Conservation (phyloP, 2,888 invertebrate genomes). For the Trissolcus japonicus region DNA sequence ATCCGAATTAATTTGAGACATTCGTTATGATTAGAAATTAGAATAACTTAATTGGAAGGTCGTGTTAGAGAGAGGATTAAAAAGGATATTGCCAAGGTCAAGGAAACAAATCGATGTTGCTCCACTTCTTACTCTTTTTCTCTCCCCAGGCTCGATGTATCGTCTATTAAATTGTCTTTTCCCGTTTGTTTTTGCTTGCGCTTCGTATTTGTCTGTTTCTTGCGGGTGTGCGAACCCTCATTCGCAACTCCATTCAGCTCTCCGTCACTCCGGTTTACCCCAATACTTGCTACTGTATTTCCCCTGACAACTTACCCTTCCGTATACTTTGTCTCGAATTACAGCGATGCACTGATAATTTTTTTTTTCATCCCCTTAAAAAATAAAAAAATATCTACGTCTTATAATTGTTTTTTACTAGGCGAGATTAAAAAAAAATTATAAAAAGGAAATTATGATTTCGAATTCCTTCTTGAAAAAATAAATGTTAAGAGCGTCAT, state of each 20-base stretch:
- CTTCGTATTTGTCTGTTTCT: constrained; percentile 52
- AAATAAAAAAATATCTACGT: neutral
- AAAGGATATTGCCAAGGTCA: constrained; percentile 70
- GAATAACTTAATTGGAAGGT: too few relatives aligned
- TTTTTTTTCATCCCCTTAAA: constrained; percentile 37
- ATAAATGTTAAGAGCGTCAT: constrained; percentile 58
- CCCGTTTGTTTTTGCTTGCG: constrained; percentile 39
- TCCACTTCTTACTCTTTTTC: constrained; percentile 66
- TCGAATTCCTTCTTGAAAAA: neutral
- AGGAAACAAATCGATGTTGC: constrained; percentile 72
- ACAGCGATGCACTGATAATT: constrained; percentile 55
- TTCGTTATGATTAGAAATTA: too few relatives aligned
- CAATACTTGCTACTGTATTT: constrained; percentile 72
- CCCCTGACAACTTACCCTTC: constrained; percentile 73
- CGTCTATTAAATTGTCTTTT: constrained; percentile 55
- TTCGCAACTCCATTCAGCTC: constrained; percentile 72
- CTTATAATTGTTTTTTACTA: neutral
- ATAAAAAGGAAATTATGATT: neutral
- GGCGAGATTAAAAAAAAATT: neutral
- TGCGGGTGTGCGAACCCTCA: constrained; percentile 65
- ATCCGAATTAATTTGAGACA: too few relatives aligned
- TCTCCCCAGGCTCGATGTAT: constrained; percentile 61
- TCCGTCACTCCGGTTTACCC: constrained; percentile 67
- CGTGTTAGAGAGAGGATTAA: constrained; percentile 1
- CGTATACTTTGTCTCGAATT: constrained; percentile 64